phyloP scores from a whole-genome alignment of 2,797 vertebrate species.

The Rhyacichthys aspro region DNA sequence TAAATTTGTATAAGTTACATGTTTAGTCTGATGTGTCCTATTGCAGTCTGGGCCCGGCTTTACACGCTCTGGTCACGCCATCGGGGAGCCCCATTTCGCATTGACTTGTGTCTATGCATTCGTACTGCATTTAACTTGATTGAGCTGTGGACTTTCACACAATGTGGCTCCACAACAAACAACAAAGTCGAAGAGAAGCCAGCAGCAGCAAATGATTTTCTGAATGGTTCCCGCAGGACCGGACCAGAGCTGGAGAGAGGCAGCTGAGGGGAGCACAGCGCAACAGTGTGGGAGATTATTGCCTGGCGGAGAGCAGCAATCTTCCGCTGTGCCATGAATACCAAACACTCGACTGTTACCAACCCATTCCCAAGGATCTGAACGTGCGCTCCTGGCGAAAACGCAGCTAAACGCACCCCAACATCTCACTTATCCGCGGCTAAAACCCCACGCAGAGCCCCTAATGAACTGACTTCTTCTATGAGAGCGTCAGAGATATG shows the following conservation, averaged over 20 bases:
- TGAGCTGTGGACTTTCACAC: constrained; percentile 16
- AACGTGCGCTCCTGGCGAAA: constrained; percentile 17
- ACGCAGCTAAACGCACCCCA: constrained; percentile 50
- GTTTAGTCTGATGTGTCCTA: neutral
- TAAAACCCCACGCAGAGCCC: constrained; percentile 10
- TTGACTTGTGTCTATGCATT: constrained; percentile 9
- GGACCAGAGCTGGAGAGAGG: constrained; percentile 28
- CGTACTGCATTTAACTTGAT: constrained; percentile 15
- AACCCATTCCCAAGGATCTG: constrained; percentile 14
- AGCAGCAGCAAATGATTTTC: constrained; percentile 68
- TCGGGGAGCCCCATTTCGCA: constrained; percentile 11
- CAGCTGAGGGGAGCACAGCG: constrained; percentile 2
- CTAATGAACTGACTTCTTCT: neutral
- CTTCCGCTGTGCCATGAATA: constrained; percentile 68
- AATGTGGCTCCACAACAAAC: constrained; percentile 10
- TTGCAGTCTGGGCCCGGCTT: neutral
- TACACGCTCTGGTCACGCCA: neutral
- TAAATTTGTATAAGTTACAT: neutral
- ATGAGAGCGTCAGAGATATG: neutral
- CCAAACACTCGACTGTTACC: constrained; percentile 54
- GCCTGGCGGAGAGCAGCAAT: constrained; percentile 69
- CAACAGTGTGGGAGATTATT: constrained; percentile 58
- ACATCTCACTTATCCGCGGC: constrained; percentile 37
- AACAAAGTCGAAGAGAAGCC: constrained; percentile 47
- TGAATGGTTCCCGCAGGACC: constrained; percentile 66